These are phyloP conservation scores for Malthinus seriepunctatus DNA, from an alignment of 2,888 invertebrate species.

Conservation along the genomic window DNA sequence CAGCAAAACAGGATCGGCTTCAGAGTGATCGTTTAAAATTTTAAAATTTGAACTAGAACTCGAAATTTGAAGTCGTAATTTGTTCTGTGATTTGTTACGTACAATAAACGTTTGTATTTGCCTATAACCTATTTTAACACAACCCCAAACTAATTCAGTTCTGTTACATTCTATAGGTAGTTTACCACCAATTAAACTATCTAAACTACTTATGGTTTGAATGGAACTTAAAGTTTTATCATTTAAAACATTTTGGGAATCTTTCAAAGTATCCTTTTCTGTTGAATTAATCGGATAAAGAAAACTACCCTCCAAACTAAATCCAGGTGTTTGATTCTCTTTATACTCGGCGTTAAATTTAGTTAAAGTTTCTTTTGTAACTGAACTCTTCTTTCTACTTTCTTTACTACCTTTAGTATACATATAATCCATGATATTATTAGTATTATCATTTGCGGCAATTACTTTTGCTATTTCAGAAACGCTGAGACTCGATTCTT, in stretches of 20 bases:
- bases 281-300: background rate
- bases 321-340: background rate
- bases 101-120: conserved; percentile 60
- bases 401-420: background rate
- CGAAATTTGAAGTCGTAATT: conserved; percentile 59
- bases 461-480: conserved; percentile 24
- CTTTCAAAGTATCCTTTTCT: conserved; percentile 4
- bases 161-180: conserved; percentile 62
- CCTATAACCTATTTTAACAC: conserved; percentile 59
- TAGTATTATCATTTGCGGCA: conserved; percentile 17
- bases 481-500: conserved; percentile 19
- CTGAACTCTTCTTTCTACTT: background rate
- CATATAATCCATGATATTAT: conserved; percentile 23
- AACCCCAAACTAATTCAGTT: conserved; percentile 63
- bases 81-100: conserved; percentile 61
- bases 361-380: background rate
- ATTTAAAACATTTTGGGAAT: background rate
- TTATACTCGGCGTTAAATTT: background rate
- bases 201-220: conserved; percentile 46
- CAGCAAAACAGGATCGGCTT: conserved; percentile 48
- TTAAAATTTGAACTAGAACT: conserved; percentile 58
- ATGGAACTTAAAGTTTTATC: conserved; percentile 14
- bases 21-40: conserved; percentile 46
- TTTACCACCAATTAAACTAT: conserved; percentile 48
- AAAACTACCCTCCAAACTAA: background rate